A percentile compares a stretch with the other conserved stretches of the same genome.
phyloP scores from a whole-genome alignment of 2,113 vertebrate species.

The Pelodiscus sinensis region DNA sequence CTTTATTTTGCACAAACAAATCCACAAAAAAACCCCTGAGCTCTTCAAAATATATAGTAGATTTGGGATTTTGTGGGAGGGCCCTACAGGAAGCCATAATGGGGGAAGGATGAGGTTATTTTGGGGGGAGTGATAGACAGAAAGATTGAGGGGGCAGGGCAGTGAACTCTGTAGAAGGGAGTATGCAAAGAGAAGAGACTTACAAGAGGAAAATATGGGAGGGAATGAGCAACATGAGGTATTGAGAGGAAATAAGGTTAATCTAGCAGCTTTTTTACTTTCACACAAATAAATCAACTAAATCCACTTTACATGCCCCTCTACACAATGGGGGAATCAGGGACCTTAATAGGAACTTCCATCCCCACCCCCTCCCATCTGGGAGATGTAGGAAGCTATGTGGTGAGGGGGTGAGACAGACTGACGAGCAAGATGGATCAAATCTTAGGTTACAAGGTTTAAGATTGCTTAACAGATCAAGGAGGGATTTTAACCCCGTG shows the following conservation, averaged over 20 bases:
- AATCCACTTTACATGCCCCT: not conserved
- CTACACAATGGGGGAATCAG: not conserved
- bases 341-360: not conserved
- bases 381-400: not conserved
- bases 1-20: too few species aligned
- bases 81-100: constrained; percentile 44
- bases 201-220: not conserved
- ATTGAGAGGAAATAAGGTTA: not conserved
- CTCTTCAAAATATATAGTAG: too few species aligned
- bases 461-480: not conserved
- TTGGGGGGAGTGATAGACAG: not conserved
- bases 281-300: not conserved
- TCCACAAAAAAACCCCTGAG: too few species aligned
- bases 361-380: not conserved
- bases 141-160: not conserved
- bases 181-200: too few species aligned
- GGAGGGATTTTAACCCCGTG: not conserved
- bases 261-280: not conserved
- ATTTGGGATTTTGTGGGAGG: not conserved
- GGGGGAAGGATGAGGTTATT: not conserved
- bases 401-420: not conserved
- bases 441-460: not conserved
- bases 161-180: not conserved
- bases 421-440: not conserved
- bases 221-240: not conserved